phyloP scores from a whole-genome alignment of 2,888 invertebrate species.

The Silvanus unidentatus region DNA sequence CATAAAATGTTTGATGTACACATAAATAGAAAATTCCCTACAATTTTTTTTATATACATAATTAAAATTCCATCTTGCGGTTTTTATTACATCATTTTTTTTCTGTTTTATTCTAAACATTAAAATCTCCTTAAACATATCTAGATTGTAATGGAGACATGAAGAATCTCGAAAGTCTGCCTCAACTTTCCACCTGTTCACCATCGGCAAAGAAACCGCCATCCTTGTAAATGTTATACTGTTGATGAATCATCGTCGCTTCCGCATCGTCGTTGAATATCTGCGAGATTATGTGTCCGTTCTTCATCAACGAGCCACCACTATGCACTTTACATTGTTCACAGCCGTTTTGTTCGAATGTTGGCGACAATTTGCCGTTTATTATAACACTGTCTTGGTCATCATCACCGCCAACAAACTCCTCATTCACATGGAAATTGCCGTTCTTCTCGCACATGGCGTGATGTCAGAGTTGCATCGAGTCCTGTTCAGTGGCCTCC shows the following conservation, averaged over 20 bases:
- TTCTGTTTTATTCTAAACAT: too few relatives aligned
- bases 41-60: neutral
- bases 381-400: neutral
- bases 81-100: too few relatives aligned
- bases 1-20: slow-evolving; percentile 7
- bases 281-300: slow-evolving; percentile 31
- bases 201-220: neutral
- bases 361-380: neutral
- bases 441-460: slow-evolving; percentile 33
- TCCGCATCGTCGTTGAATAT: slow-evolving; percentile 26
- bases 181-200: slow-evolving; percentile 1
- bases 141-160: too few relatives aligned
- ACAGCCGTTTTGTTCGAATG: neutral
- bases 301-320: slow-evolving; percentile 25
- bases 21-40: neutral
- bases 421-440: neutral
- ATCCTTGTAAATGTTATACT: neutral
- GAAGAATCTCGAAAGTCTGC: too few relatives aligned
- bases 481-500: slow-evolving; percentile 36
- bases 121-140: too few relatives aligned
- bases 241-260: neutral
- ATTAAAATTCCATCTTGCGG: too few relatives aligned
- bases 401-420: neutral
- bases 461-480: slow-evolving; percentile 38
- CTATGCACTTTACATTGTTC: slow-evolving; percentile 24